Evolutionary conservation across 2,888 invertebrate species (phyloP).

Genomic region (Neuroscelio doddi): DNA sequence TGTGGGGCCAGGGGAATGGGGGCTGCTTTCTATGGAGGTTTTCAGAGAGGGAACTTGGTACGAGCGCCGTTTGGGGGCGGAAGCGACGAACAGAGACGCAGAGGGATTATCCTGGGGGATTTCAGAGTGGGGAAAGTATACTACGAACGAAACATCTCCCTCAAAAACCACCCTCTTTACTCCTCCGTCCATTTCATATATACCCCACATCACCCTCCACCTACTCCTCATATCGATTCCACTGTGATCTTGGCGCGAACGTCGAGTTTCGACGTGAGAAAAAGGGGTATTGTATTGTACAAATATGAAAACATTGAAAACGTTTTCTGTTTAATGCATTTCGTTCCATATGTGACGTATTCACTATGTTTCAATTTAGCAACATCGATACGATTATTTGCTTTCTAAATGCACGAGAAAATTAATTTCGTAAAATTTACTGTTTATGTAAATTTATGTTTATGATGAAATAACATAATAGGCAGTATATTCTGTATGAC

Average conservation of each 20-base stretch:
- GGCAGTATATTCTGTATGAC: no score
- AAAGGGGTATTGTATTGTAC: constrained; percentile 38
- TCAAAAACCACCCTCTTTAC: constrained; percentile 62
- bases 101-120: constrained; percentile 66
- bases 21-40: constrained; percentile 41
- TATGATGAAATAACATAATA: no score
- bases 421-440: no score
- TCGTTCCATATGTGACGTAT: no score
- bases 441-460: no score
- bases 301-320: constrained; percentile 10
- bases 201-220: constrained; percentile 33
- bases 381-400: no score
- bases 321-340: no score
- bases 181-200: constrained; percentile 43
- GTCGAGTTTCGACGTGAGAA: constrained; percentile 42
- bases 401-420: no score
- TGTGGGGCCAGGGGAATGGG: constrained; percentile 42
- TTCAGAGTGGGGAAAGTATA: constrained; percentile 58
- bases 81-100: constrained; percentile 47
- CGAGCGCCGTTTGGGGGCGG: constrained; percentile 53
- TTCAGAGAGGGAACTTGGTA: constrained; percentile 50
- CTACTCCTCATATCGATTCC: constrained; percentile 51
- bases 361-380: no score
- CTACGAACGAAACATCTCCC: constrained; percentile 69
- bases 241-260: constrained; percentile 54